phyloP scores from a whole-genome alignment of 2,113 vertebrate species.

The Cinclus mexicanus region DNA sequence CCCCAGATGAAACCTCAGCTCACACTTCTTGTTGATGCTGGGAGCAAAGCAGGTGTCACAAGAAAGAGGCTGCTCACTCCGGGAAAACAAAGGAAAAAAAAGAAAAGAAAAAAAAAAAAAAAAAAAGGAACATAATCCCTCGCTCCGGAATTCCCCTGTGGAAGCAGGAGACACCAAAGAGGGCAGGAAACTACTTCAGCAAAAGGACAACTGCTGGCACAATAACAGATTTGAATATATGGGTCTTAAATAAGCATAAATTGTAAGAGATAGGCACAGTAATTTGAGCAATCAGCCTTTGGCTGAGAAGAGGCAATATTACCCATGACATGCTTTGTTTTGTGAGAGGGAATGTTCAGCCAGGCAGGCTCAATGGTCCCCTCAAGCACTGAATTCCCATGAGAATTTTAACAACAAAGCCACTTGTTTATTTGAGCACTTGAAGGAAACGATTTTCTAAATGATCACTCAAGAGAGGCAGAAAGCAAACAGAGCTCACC shows the following conservation, averaged over 20 bases:
- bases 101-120: too few species aligned
- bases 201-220: background rate
- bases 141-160: accelerated
- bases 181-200: background rate
- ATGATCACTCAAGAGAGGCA: background rate
- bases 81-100: background rate
- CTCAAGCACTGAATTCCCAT: background rate
- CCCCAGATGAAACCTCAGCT: background rate
- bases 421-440: background rate
- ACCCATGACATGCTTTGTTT: background rate
- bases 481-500: background rate
- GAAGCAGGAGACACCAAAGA: background rate
- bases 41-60: background rate
- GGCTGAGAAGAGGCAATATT: background rate
- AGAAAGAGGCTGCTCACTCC: background rate
- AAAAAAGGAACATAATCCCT: accelerated
- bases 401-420: background rate
- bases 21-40: background rate
- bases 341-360: background rate
- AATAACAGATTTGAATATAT: background rate
- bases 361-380: background rate
- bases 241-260: background rate
- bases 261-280: background rate
- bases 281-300: background rate
- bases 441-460: background rate